These are phyloP conservation scores for Drosophila falleni DNA, from an alignment of 2,888 invertebrate species.

Conservation along the genomic window DNA sequence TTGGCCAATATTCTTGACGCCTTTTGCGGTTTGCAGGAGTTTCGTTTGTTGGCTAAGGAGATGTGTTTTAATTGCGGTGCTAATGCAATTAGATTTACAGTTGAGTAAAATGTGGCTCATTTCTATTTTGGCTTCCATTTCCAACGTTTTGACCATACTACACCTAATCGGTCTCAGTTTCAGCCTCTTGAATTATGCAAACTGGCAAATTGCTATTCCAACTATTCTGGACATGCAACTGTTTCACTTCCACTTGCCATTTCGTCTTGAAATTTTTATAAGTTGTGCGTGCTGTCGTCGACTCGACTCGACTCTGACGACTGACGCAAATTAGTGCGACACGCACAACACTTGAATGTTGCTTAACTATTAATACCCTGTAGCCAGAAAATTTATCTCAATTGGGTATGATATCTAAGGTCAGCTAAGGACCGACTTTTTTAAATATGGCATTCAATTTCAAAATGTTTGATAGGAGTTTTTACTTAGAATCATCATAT, in stretches of 20 bases:
- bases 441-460: too few relatives aligned
- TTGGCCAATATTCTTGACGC: conserved; percentile 1
- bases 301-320: conserved; percentile 16
- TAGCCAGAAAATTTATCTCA: background rate
- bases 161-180: conserved; percentile 23
- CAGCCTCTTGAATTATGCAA: conserved; percentile 64
- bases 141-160: conserved; percentile 5
- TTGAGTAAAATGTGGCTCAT: conserved; percentile 24
- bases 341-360: conserved; percentile 59
- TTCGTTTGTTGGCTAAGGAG: conserved; percentile 17
- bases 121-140: background rate
- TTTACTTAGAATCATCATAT: too few relatives aligned
- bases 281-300: conserved; percentile 66
- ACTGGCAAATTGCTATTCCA: conserved; percentile 61
- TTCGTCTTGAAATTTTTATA: conserved; percentile 67
- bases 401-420: background rate
- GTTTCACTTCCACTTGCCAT: conserved; percentile 39
- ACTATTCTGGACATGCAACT: conserved; percentile 73
- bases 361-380: conserved; percentile 35
- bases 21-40: conserved; percentile 14
- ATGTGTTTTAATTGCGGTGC: conserved; percentile 49
- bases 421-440: too few relatives aligned
- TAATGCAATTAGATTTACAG: conserved; percentile 50
- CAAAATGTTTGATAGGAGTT: too few relatives aligned
- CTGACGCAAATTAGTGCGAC: conserved; percentile 69